phyloP scores from a whole-genome alignment of 30 jellyfish, hydroid and myxozoan species.

The Morbakka virulenta region DNA sequence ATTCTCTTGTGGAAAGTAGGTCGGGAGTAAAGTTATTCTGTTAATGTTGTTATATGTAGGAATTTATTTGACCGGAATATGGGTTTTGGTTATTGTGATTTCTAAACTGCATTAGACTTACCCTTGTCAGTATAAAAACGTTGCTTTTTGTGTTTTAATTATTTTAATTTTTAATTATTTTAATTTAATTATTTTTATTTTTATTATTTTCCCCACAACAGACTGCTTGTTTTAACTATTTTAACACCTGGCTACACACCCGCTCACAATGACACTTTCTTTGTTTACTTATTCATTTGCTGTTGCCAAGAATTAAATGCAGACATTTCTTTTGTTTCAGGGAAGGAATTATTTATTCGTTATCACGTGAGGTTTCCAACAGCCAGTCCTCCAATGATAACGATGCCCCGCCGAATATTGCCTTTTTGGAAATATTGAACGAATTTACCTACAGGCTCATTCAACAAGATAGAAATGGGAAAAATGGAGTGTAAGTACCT shows the following conservation, averaged over 20 bases:
- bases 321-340: conserved; percentile 19
- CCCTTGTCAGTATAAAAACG: not conserved
- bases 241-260: too few species aligned
- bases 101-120: too few species aligned
- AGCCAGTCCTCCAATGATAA: conserved; percentile 31
- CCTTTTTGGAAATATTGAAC: conserved; percentile 76
- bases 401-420: conserved; percentile 64
- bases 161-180: not conserved
- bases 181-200: not conserved
- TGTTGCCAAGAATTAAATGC: too few species aligned
- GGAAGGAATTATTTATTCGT: conserved; percentile 83
- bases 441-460: conserved; percentile 77
- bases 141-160: not conserved
- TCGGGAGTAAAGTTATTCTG: too few species aligned
- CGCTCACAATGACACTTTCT: not conserved
- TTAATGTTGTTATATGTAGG: too few species aligned
- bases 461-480: conserved; percentile 65
- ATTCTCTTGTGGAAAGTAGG: too few species aligned
- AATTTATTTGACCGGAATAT: too few species aligned
- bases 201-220: not conserved
- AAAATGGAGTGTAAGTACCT: conserved; percentile 56
- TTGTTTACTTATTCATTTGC: not conserved
- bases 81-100: too few species aligned
- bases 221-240: too few species aligned
- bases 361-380: conserved; percentile 22